A percentile compares a stretch with the other conserved stretches of the same genome.
phyloP scores from a whole-genome alignment of 1,140 invertebrate genomes.

The Phthorimaea operculella region DNA sequence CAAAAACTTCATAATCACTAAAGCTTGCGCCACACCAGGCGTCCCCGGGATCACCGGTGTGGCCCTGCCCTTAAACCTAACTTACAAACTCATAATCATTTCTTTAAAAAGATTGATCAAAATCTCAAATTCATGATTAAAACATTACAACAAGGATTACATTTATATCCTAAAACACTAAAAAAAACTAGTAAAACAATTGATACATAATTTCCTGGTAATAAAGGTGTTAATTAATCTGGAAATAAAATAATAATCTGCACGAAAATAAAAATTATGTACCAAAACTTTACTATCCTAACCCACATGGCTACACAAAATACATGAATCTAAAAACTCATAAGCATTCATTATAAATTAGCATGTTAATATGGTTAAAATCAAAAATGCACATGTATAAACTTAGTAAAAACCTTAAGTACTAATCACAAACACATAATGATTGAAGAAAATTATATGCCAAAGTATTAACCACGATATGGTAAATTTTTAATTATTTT shows the following conservation, averaged over 20 bases:
- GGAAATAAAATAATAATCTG: slow-evolving; percentile 21
- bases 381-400: slow-evolving; percentile 55
- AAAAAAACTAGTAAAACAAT: slow-evolving; percentile 32
- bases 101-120: slow-evolving; percentile 49
- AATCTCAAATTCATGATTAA: slow-evolving; percentile 64
- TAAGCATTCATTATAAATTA: slow-evolving; percentile 50
- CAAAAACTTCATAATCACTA: slow-evolving; percentile 1
- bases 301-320: slow-evolving; percentile 12
- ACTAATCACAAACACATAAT: slow-evolving; percentile 35
- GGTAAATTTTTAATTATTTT: too few relatives aligned
- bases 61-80: too few relatives aligned
- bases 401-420: slow-evolving; percentile 30
- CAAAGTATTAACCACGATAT: too few relatives aligned
- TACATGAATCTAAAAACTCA: slow-evolving; percentile 30
- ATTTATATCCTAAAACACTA: slow-evolving; percentile 29
- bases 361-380: slow-evolving; percentile 64
- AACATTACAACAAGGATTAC: slow-evolving; percentile 29
- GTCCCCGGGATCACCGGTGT: too few relatives aligned
- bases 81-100: slow-evolving; percentile 47
- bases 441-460: slow-evolving; percentile 25
- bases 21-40: background rate
- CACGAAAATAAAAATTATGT: slow-evolving; percentile 28
- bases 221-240: slow-evolving; percentile 5
- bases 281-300: slow-evolving; percentile 22
- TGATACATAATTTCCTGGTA: slow-evolving; percentile 48